Evolutionary conservation across 2,888 invertebrate species (phyloP).

Genomic region (Netelia inedita): DNA sequence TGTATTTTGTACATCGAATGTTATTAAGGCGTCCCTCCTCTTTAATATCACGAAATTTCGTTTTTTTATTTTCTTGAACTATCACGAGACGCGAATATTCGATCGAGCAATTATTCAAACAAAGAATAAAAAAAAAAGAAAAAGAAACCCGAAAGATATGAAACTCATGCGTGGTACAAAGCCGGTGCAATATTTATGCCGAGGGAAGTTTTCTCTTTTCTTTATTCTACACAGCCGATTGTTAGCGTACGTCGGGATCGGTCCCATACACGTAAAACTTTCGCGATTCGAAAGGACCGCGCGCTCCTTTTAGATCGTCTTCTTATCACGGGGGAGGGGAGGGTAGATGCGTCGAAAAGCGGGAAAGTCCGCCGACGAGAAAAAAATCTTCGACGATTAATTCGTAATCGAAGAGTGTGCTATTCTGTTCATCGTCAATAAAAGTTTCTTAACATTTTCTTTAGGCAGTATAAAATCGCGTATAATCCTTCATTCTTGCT

Average conservation of each 20-base stretch:
- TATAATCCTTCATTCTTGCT: conserved; percentile 11
- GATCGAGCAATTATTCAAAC: conserved; percentile 20
- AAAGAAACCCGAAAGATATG: not conserved
- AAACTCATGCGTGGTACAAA: conserved; percentile 32
- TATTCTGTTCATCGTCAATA: not conserved
- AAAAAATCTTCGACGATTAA: conserved; percentile 8
- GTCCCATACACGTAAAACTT: conserved; percentile 52
- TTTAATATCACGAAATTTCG: not conserved
- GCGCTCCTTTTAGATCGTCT: not conserved
- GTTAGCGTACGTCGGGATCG: conserved; percentile 43
- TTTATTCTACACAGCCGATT: conserved; percentile 56
- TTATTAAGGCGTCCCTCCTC: conserved; percentile 5
- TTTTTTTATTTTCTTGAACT: conserved; percentile 1
- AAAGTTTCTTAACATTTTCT: conserved; percentile 3
- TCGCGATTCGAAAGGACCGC: conserved; percentile 39
- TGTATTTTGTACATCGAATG: conserved; percentile 23
- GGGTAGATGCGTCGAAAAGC: not conserved
- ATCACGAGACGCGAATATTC: conserved; percentile 12
- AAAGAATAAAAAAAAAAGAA: conserved; percentile 18
- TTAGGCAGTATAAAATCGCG: conserved; percentile 68
- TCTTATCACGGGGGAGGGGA: not conserved
- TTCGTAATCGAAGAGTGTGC: conserved; percentile 22
- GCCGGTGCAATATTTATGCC: conserved; percentile 39
- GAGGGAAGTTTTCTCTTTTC: conserved; percentile 38
- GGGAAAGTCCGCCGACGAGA: conserved; percentile 1